Percentiles rank a stretch among this genome's conserved stretches.
These are phyloP conservation scores for Nothoprocta perdicaria DNA, from an alignment of 2,113 vertebrate species.

Conservation along the genomic window DNA sequence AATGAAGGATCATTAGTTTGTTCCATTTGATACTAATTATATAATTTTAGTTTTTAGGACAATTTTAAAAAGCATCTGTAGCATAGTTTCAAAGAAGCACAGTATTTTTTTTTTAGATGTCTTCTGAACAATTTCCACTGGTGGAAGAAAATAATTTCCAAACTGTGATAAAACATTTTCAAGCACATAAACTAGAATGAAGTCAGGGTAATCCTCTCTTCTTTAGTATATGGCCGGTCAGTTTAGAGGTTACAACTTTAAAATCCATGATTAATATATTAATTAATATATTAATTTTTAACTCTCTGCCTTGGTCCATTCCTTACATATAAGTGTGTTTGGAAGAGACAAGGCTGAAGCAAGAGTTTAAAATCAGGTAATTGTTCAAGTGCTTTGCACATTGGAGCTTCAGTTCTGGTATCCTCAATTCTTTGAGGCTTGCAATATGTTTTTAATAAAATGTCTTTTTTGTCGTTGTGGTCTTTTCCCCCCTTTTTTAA, in stretches of 20 bases:
- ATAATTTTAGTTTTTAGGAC: background rate
- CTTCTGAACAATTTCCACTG: background rate
- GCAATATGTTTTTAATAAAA: background rate
- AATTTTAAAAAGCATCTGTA: background rate
- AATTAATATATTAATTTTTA: conserved; percentile 42
- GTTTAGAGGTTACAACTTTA: conserved; percentile 25
- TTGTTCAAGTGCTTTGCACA: background rate
- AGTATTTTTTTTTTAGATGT: background rate
- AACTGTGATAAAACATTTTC: background rate
- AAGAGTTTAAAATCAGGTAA: background rate
- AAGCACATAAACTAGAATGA: background rate
- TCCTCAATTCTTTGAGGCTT: background rate
- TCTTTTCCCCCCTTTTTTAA: background rate
- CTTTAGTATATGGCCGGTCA: conserved; percentile 20
- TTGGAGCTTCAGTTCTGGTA: background rate
- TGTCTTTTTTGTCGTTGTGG: background rate
- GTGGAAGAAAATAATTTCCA: background rate
- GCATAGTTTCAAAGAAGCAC: background rate
- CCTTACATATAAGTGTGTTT: background rate
- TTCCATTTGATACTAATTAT: background rate
- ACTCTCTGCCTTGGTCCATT: background rate
- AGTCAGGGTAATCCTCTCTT: conserved; percentile 22
- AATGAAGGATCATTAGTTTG: background rate
- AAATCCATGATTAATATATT: conserved; percentile 38
- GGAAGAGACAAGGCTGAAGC: background rate